Conservation (phyloP, 2,888 invertebrate genomes). For the Agrotis exclamationis region DNA sequence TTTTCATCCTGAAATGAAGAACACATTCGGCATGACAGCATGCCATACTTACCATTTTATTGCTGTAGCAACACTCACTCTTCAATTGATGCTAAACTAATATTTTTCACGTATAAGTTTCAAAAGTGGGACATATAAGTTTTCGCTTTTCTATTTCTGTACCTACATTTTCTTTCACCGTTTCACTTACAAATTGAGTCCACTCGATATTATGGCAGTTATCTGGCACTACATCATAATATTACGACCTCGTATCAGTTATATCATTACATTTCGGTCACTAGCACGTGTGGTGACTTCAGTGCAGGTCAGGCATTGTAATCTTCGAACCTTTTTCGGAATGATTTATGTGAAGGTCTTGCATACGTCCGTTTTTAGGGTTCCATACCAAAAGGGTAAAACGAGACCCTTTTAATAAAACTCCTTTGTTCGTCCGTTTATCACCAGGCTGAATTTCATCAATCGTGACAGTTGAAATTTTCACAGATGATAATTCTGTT, state of each 20-base stretch:
- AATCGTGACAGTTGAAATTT: no score
- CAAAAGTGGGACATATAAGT: background rate
- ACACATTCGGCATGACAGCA: no score
- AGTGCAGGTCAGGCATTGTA: conserved; percentile 27
- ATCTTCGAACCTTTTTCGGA: conserved; percentile 16
- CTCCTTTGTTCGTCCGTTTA: no score
- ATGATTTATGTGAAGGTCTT: conserved; percentile 3
- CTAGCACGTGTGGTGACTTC: conserved; percentile 38
- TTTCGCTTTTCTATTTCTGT: background rate
- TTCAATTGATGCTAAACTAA: background rate
- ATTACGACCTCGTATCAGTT: conserved; percentile 43
- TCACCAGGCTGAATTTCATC: no score
- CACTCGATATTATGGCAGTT: conserved; percentile 23
- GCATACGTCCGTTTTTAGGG: no score
- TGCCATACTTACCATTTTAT: no score
- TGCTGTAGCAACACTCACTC: no score
- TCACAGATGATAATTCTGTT: no score
- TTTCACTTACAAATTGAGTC: conserved; percentile 22
- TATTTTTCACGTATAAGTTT: background rate
- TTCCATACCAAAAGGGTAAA: no score
- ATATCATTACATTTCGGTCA: conserved; percentile 50
- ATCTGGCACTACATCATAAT: conserved; percentile 40
- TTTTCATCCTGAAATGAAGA: background rate
- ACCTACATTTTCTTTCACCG: background rate
- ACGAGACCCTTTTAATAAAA: no score